Conservation (phyloP, 2,797 vertebrate genomes). For the Leptatherina wallacei region DNA sequence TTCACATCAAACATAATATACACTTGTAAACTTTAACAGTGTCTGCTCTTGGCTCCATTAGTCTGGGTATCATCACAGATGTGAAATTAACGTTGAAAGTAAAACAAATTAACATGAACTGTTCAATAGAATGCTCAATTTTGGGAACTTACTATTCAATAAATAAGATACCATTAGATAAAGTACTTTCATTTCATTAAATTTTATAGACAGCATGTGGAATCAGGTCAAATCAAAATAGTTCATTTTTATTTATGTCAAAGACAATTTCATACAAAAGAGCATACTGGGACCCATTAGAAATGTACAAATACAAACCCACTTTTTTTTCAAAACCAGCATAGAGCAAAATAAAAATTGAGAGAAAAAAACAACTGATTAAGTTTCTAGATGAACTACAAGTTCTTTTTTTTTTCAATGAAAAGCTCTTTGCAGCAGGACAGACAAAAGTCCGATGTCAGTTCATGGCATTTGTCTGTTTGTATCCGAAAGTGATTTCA, state of each 20-base stretch:
- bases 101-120: neutral
- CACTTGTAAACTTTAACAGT: no score
- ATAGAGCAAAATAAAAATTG: slow-evolving; percentile 31
- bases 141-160: neutral
- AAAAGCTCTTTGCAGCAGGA: slow-evolving; percentile 37
- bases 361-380: slow-evolving; percentile 26
- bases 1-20: no score
- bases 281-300: slow-evolving; percentile 30
- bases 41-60: neutral
- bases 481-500: slow-evolving; percentile 5
- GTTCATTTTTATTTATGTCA: slow-evolving; percentile 61
- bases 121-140: neutral
- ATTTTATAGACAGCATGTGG: neutral
- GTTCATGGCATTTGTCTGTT: neutral
- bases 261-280: slow-evolving; percentile 67
- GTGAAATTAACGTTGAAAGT: neutral
- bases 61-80: neutral
- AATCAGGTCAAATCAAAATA: slow-evolving; percentile 55
- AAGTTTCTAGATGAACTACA: slow-evolving; percentile 22
- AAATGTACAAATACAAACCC: slow-evolving; percentile 56
- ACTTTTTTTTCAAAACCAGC: slow-evolving; percentile 22
- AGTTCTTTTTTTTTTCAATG: slow-evolving; percentile 15
- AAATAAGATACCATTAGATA: neutral
- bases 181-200: neutral
- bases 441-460: slow-evolving; percentile 20